Percentiles rank a stretch among this genome's conserved stretches.
Evolutionary conservation across 37 sponge, comb jelly and placozoan genomes (phyloP).

Genomic region (Beroe ovata): DNA sequence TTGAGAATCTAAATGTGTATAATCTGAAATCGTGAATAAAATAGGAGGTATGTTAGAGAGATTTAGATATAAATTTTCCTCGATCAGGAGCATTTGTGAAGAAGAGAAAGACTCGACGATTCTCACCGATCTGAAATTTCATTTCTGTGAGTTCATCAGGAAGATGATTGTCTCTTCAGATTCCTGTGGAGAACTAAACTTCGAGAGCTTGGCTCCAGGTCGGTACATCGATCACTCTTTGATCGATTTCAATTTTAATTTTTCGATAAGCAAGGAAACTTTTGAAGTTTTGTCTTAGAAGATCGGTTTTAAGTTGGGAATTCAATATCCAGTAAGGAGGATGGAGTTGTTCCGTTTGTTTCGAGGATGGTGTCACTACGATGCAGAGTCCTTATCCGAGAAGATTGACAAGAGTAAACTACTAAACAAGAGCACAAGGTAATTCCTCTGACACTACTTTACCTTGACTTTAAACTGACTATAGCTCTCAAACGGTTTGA

Average conservation of each 20-base stretch:
- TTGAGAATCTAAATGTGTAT: no score
- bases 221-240: no score
- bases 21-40: no score
- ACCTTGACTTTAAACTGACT: no score
- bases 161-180: conserved; percentile 51
- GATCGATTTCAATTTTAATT: no score
- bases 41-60: no score
- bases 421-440: not conserved
- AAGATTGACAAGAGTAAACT: conserved; percentile 19
- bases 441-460: no score
- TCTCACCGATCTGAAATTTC: conserved; percentile 31
- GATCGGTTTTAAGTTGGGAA: no score
- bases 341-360: conserved; percentile 39
- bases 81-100: conserved; percentile 37
- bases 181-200: conserved; percentile 7
- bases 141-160: conserved; percentile 43
- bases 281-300: no score
- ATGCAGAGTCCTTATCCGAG: conserved; percentile 37
- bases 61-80: not conserved
- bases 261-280: no score
- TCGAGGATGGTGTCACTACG: conserved; percentile 39
- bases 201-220: conserved; percentile 55
- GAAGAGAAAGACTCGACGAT: conserved; percentile 56
- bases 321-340: conserved; percentile 17
- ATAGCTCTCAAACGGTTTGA: no score